phyloP scores from a whole-genome alignment of 2,888 invertebrate genomes.

The Thecocarcelia acutangulata region DNA sequence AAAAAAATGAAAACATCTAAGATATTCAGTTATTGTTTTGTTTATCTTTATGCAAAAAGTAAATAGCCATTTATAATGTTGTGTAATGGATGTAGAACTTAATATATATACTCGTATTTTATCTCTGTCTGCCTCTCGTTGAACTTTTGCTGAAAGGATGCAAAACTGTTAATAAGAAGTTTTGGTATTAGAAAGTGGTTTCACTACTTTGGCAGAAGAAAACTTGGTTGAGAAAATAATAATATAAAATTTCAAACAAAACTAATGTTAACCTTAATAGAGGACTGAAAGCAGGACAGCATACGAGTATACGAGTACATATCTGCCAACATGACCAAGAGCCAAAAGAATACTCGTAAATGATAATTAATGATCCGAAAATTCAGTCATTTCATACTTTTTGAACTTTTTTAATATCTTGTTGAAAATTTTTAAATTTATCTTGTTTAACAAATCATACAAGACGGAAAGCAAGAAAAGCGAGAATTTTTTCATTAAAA shows the following conservation, averaged over 20 bases:
- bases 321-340: too few species aligned
- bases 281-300: too few species aligned
- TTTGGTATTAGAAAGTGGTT: too few species aligned
- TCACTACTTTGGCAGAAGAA: too few species aligned
- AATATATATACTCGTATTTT: slow-evolving; percentile 2
- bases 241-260: too few species aligned
- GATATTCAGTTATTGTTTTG: slow-evolving; percentile 2
- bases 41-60: slow-evolving; percentile 20
- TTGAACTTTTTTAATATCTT: background rate
- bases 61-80: slow-evolving; percentile 61
- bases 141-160: background rate
- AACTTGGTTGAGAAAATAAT: too few species aligned
- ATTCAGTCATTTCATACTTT: background rate
- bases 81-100: slow-evolving; percentile 28
- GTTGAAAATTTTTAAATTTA: slow-evolving; percentile 20
- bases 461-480: slow-evolving; percentile 1
- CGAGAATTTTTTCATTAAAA: slow-evolving; percentile 11
- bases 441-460: background rate
- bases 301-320: too few species aligned
- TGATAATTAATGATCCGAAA: too few species aligned
- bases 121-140: background rate
- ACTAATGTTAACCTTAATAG: too few species aligned
- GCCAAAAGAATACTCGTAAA: too few species aligned
- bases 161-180: too few species aligned
- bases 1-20: slow-evolving; percentile 26